phyloP scores from a whole-genome alignment of 2,113 vertebrate genomes.

The Sisor rabdophorus region DNA sequence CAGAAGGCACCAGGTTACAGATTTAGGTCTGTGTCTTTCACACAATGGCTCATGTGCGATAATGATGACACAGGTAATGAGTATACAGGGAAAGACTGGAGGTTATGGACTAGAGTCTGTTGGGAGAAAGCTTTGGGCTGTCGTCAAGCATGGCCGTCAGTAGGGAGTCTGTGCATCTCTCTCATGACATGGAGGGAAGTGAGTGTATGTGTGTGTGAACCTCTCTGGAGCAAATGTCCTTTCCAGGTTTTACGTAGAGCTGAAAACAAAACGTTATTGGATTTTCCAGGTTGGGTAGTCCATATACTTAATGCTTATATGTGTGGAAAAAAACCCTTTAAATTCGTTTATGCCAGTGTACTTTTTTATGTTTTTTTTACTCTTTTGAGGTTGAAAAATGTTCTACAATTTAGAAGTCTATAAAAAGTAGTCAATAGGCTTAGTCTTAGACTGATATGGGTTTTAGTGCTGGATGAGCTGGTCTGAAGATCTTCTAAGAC shows the following conservation, averaged over 20 bases:
- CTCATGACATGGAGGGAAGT: slow-evolving; percentile 29
- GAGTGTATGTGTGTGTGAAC: slow-evolving; percentile 25
- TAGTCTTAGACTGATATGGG: no score
- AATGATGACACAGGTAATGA: slow-evolving; percentile 34
- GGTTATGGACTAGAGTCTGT: slow-evolving; percentile 31
- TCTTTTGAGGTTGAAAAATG: no score
- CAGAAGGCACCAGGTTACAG: slow-evolving; percentile 1
- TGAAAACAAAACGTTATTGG: slow-evolving; percentile 15
- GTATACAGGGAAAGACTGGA: slow-evolving; percentile 27
- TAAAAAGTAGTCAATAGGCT: no score
- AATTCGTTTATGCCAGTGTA: no score
- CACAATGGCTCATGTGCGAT: background rate
- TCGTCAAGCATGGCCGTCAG: slow-evolving; percentile 36
- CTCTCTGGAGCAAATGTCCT: slow-evolving; percentile 16
- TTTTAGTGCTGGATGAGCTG: no score
- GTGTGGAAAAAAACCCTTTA: background rate
- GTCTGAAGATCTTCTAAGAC: no score
- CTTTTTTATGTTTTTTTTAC: no score
- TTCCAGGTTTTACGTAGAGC: background rate
- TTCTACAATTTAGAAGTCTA: no score
- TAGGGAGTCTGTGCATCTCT: slow-evolving; percentile 41
- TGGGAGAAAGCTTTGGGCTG: slow-evolving; percentile 36
- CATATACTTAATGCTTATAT: background rate
- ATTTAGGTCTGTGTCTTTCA: background rate
- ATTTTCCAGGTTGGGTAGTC: slow-evolving; percentile 1